Percentiles rank a stretch among this genome's conserved stretches.
Evolutionary conservation across 37 sponge, comb jelly and placozoan genomes (phyloP).

Genomic region (Bolinopsis microptera): DNA sequence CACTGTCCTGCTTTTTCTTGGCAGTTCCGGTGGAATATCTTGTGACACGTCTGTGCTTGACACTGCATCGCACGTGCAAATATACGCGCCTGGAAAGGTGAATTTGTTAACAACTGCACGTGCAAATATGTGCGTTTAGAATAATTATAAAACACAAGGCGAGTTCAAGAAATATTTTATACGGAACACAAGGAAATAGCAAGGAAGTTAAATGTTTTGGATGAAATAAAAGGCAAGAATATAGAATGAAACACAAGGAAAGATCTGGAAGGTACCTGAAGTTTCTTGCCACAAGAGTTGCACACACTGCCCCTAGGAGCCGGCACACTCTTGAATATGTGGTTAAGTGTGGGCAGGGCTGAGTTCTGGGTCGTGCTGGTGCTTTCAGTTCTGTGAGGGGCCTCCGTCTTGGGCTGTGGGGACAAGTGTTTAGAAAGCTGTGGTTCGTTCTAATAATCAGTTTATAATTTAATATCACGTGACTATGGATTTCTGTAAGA

Average conservation of each 20-base stretch:
- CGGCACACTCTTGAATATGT: constrained; percentile 46
- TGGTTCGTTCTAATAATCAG: too few species aligned
- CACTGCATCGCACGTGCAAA: constrained; percentile 35
- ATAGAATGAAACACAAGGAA: too few species aligned
- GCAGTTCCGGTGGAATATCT: constrained; percentile 43
- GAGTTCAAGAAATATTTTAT: too few species aligned
- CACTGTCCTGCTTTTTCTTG: not conserved
- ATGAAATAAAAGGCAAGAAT: not conserved
- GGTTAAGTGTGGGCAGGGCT: not conserved
- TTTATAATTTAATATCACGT: too few species aligned
- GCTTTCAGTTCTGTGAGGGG: not conserved
- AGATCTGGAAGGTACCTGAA: not conserved
- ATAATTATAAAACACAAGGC: too few species aligned
- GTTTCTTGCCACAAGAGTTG: constrained; percentile 38
- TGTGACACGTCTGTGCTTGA: constrained; percentile 39
- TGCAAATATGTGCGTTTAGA: too few species aligned
- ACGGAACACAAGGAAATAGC: too few species aligned
- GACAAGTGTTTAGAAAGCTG: too few species aligned
- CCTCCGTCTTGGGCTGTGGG: not conserved
- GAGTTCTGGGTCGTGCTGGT: not conserved
- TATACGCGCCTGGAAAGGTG: not conserved
- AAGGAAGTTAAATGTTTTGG: too few species aligned
- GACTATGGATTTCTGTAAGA: too few species aligned
- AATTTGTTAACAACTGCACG: too few species aligned
- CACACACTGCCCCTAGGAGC: constrained; percentile 43